Conservation (phyloP, 2,113 vertebrate species). For the Sphyrna mokarran region DNA sequence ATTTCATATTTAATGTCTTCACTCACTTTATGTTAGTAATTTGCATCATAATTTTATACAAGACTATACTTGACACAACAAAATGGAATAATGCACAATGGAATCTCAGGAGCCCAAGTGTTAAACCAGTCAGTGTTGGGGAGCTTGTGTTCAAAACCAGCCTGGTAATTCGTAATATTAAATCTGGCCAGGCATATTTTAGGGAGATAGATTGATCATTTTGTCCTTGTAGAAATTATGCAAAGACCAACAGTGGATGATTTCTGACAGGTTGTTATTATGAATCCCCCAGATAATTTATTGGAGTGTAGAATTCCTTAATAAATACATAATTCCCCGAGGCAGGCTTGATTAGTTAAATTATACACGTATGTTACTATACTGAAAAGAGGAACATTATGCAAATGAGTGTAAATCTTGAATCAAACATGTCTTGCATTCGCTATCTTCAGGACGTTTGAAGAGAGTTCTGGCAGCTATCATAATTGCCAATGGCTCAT, state of each 20-base stretch:
- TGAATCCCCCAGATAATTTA: constrained; percentile 66
- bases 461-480: constrained; percentile 43
- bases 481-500: constrained; percentile 51
- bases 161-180: neutral
- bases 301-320: constrained; percentile 65
- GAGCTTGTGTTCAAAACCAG: neutral
- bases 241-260: constrained; percentile 66
- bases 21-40: neutral
- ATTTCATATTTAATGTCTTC: neutral
- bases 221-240: constrained; percentile 54
- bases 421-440: constrained; percentile 48
- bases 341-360: constrained; percentile 72
- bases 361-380: constrained; percentile 65
- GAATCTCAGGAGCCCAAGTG: neutral
- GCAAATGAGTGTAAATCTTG: constrained; percentile 62
- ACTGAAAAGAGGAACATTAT: constrained; percentile 69
- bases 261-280: constrained; percentile 65
- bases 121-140: neutral
- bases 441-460: constrained; percentile 47
- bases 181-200: neutral
- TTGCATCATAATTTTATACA: neutral
- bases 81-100: neutral
- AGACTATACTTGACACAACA: neutral
- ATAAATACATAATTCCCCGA: constrained; percentile 67
- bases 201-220: constrained; percentile 18